Evolutionary conservation across 92 coral and sea anemone species (phyloP), one percentile per base, ranked within the genome.

Genomic region (Actinernus sp.): DNA sequence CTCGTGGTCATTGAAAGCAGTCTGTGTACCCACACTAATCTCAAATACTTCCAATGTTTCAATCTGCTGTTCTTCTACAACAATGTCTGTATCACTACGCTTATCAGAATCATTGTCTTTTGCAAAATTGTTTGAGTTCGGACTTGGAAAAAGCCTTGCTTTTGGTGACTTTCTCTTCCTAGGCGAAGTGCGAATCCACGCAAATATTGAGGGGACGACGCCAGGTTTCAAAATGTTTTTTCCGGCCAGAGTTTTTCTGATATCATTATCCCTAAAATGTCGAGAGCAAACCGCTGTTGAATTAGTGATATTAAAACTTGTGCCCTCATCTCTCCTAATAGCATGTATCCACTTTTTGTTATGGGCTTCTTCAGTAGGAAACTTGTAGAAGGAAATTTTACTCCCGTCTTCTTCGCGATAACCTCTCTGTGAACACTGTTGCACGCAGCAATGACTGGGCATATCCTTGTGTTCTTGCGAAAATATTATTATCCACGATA

Each of bases 161-260:
- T 25, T 63, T 38, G 81, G 87, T 41, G 68, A 61, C 19, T 86
- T 86, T 68, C 84, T 44, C 58, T 81, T 81, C 24, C 78, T 53
- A 52, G 92, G 87, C 3, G 83, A 86, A 12, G 87, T 55, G 38
- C 81, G 50, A 30, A 29, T 57, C 88, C 80, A 87, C 16, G 71
- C 31, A 27, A 85, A 79, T 38, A 85, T 27, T 5, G 83, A 81
- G 34, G 88, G 93, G 9, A 81, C 88, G 40, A 64, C 88, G 23
- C 65, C 85, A 10, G 74, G 60, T 49, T 58, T 61, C 54, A 75
- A 55, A 1, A 61, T 30, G 18, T 31, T 53, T 49, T 50, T 81
- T 44, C 93, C 85, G 12, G 75, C 64, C 10, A 87, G 76, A 12
- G 81, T 68, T 57, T 62, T 81, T 55, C 68, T 74, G 9, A 87